These are phyloP conservation scores for Dasypus novemcinctus DNA, from an alignment of 2,113 vertebrate genomes.

Conservation along the genomic window DNA sequence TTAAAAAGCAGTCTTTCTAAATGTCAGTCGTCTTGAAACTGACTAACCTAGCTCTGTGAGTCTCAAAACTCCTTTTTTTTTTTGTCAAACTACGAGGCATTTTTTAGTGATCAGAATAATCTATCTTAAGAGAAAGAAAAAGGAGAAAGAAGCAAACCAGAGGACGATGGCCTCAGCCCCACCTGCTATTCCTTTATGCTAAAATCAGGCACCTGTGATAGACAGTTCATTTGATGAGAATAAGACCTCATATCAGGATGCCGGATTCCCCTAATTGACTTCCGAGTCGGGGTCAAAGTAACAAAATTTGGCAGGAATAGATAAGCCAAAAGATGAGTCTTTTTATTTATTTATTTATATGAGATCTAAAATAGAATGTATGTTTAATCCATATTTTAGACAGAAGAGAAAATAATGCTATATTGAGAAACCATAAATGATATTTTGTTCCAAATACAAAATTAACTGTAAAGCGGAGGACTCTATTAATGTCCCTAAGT, in stretches of 20 bases:
- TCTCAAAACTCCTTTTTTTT: background rate
- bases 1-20: background rate
- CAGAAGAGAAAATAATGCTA: constrained; percentile 9
- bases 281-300: background rate
- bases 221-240: background rate
- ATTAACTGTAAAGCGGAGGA: background rate
- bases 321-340: background rate
- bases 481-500: background rate
- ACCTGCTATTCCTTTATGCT: background rate
- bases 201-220: background rate
- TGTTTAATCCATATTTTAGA: background rate
- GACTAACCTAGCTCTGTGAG: background rate
- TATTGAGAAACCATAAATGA: background rate
- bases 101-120: constrained; percentile 21
- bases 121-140: background rate
- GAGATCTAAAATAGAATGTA: background rate
- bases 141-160: background rate
- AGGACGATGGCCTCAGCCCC: background rate
- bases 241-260: background rate
- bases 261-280: background rate
- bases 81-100: background rate
- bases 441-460: constrained; percentile 17
- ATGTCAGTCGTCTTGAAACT: background rate
- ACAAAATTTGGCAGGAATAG: background rate
- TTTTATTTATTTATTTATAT: background rate